Evolutionary conservation across 2,113 vertebrate species (phyloP).

Genomic region (Proteles cristata): DNA sequence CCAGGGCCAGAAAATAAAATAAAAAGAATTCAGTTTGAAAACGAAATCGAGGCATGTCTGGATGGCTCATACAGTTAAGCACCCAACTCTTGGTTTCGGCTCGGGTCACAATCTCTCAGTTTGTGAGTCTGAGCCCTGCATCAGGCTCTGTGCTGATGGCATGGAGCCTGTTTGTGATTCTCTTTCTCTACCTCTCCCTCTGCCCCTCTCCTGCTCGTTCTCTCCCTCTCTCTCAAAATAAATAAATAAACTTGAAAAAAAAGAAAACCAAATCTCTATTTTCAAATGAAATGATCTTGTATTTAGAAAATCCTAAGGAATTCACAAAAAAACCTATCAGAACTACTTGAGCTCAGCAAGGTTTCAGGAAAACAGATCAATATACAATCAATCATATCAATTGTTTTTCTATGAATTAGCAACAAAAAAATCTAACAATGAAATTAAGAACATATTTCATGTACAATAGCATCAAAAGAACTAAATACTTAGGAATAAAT

Average conservation of each 20-base stretch:
- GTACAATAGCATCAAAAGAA: constrained; percentile 25
- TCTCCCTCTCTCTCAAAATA: no score
- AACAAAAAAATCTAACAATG: background rate
- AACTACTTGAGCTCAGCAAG: constrained; percentile 19
- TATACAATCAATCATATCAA: background rate
- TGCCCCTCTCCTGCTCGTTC: no score
- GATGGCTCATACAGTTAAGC: no score
- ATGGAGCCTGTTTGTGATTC: no score
- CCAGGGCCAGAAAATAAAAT: constrained; percentile 15
- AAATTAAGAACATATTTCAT: constrained; percentile 43
- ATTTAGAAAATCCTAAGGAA: constrained; percentile 41
- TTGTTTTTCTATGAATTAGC: background rate
- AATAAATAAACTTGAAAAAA: background rate
- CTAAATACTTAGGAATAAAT: constrained; percentile 16
- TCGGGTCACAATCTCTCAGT: no score
- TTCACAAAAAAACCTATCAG: background rate
- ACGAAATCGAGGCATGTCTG: background rate
- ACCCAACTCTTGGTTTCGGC: no score
- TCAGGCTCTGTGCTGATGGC: no score
- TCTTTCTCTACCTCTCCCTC: no score
- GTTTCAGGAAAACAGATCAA: constrained; percentile 8
- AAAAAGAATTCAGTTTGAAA: background rate
- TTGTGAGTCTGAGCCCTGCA: no score
- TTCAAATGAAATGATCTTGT: constrained; percentile 15
- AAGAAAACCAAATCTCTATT: constrained; percentile 28